A percentile compares a stretch with the other conserved stretches of the same genome.
These are phyloP conservation scores for Pararge aegeria DNA, from an alignment of 1,140 invertebrate genomes.

Conservation along the genomic window DNA sequence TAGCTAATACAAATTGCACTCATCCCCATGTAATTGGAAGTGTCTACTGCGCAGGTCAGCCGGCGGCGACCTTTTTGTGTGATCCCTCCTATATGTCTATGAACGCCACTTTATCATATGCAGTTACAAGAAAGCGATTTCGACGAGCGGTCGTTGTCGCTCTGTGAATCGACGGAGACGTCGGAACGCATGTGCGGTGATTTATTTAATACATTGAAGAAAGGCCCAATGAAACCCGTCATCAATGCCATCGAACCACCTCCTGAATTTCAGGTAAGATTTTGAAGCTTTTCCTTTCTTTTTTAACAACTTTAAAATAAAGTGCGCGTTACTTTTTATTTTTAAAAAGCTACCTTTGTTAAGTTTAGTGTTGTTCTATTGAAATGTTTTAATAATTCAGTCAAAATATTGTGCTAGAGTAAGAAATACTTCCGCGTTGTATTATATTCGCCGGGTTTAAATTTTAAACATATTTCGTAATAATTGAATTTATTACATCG, in stretches of 20 bases:
- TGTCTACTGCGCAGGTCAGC: no score
- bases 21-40: no score
- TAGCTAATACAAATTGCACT: no score
- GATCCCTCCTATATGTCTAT: constrained; percentile 3
- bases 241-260: constrained; percentile 87
- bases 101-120: constrained; percentile 35
- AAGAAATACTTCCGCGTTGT: no score
- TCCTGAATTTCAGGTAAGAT: constrained; percentile 86
- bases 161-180: constrained; percentile 70
- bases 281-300: background rate
- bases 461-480: no score
- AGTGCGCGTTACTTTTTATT: background rate
- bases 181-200: constrained; percentile 85
- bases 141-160: constrained; percentile 74
- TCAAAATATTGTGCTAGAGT: no score
- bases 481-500: no score
- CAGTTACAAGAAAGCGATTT: constrained; percentile 79
- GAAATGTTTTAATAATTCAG: no score
- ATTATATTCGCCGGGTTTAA: no score
- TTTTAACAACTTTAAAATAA: background rate
- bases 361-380: no score
- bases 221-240: constrained; percentile 82
- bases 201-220: constrained; percentile 90
- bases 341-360: background rate
- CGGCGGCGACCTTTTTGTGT: no score